A percentile compares a stretch with the other conserved stretches of the same genome.
Conservation (phyloP, 2,113 vertebrate genomes). For the Platichthys stellatus region DNA sequence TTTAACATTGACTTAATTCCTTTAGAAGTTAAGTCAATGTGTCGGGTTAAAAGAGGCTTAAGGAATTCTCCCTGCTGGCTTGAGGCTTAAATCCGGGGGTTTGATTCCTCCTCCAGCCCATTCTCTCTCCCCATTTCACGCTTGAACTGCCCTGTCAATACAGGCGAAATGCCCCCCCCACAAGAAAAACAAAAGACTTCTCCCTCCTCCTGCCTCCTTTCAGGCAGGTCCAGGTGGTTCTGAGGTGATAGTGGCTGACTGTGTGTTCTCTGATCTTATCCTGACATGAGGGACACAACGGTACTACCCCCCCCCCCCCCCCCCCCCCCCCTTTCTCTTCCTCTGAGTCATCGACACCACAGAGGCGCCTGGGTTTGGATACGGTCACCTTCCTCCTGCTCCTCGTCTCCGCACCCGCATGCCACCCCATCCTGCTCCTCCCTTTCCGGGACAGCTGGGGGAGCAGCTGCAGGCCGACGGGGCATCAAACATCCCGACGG, state of each 20-base stretch:
- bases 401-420: constrained; percentile 11
- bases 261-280: constrained; percentile 72
- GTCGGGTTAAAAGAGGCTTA: too few species aligned
- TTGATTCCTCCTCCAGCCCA: too few species aligned
- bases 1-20: too few species aligned
- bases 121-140: too few species aligned
- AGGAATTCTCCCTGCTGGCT: too few species aligned
- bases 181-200: neutral
- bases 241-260: constrained; percentile 26
- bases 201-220: neutral
- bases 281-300: constrained; percentile 40
- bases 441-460: constrained; percentile 67
- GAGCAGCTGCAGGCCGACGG: constrained; percentile 72
- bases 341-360: constrained; percentile 8
- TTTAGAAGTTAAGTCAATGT: too few species aligned
- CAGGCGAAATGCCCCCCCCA: neutral
- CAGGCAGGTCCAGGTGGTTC: constrained; percentile 53
- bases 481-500: constrained; percentile 57
- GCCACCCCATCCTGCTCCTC: constrained; percentile 10
- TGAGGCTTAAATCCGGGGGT: too few species aligned
- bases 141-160: neutral
- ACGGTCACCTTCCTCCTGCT: constrained; percentile 54
- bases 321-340: constrained; percentile 37
- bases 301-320: constrained; percentile 27
- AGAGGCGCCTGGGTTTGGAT: constrained; percentile 54